Percentiles rank a stretch among this genome's conserved stretches.
These are phyloP conservation scores for Leptinotarsa peninsularis DNA, from an alignment of 2,888 invertebrate genomes.

Conservation along the genomic window DNA sequence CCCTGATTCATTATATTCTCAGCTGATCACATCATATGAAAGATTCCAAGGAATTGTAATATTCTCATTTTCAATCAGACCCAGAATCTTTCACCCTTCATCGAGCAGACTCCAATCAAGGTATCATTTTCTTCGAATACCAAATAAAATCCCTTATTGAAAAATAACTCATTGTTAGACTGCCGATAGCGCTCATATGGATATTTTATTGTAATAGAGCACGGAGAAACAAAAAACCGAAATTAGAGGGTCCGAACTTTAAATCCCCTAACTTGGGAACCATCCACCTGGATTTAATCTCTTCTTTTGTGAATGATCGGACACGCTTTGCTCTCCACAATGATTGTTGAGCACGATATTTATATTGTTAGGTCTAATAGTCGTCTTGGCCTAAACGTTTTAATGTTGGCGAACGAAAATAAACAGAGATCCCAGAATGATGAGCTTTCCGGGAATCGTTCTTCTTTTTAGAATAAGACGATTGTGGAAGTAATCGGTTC, in stretches of 20 bases:
- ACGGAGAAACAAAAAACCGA: constrained; percentile 25
- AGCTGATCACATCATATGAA: neutral
- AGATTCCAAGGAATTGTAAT: neutral
- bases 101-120: constrained; percentile 8
- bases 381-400: constrained; percentile 22
- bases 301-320: constrained; percentile 38
- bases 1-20: neutral
- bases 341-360: constrained; percentile 46
- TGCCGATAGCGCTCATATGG: constrained; percentile 14
- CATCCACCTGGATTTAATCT: constrained; percentile 42
- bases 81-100: neutral
- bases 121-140: constrained; percentile 9
- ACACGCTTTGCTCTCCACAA: constrained; percentile 33
- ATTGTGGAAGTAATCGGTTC: too few relatives aligned
- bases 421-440: neutral
- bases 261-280: constrained; percentile 41
- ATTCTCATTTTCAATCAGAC: constrained; percentile 1
- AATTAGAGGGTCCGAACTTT: constrained; percentile 29
- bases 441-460: neutral
- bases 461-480: neutral
- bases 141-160: constrained; percentile 9
- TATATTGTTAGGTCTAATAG: constrained; percentile 40
- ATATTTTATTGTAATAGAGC: constrained; percentile 12
- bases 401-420: constrained; percentile 9
- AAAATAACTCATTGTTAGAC: constrained; percentile 15